Conservation (phyloP, 2,888 invertebrate genomes). For the Drosophila cyrtoloma region DNA sequence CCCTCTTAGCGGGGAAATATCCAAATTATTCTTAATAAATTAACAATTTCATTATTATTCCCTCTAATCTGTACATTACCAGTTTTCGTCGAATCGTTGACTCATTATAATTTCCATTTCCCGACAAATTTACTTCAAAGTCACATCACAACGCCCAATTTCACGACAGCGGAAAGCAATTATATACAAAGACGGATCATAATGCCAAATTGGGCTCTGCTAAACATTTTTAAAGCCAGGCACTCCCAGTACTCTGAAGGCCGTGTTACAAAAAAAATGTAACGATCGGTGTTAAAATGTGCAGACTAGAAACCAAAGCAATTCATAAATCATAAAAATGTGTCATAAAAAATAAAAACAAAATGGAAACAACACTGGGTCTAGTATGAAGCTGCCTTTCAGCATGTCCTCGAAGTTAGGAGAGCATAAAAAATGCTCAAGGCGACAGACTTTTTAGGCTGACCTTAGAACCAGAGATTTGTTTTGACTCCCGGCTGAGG, state of each 20-base stretch:
- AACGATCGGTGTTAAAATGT: conserved; percentile 49
- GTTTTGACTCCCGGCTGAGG: conserved; percentile 73
- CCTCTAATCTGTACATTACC: background rate
- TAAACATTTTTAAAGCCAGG: conserved; percentile 49
- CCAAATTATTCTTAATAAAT: background rate
- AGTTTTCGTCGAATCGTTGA: background rate
- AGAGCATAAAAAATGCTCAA: conserved; percentile 64
- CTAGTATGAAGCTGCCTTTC: conserved; percentile 61
- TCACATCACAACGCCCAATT: conserved; percentile 56
- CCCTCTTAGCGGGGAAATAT: background rate
- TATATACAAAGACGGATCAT: conserved; percentile 42
- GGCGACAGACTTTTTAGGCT: conserved; percentile 55
- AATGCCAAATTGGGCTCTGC: conserved; percentile 41
- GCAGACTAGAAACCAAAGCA: conserved; percentile 75
- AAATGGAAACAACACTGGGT: conserved; percentile 54
- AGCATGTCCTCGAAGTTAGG: conserved; percentile 72
- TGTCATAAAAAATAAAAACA: conserved; percentile 73
- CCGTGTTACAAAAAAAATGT: conserved; percentile 32
- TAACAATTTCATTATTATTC: background rate
- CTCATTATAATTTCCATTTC: background rate
- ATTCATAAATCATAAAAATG: conserved; percentile 85
- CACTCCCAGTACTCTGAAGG: conserved; percentile 51
- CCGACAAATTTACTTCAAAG: conserved; percentile 22
- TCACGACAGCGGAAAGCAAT: conserved; percentile 23
- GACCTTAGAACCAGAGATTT: conserved; percentile 56